Percentiles rank a stretch among this genome's conserved stretches.
Conservation (phyloP, 2,113 vertebrate species). For the Mobula birostris region DNA sequence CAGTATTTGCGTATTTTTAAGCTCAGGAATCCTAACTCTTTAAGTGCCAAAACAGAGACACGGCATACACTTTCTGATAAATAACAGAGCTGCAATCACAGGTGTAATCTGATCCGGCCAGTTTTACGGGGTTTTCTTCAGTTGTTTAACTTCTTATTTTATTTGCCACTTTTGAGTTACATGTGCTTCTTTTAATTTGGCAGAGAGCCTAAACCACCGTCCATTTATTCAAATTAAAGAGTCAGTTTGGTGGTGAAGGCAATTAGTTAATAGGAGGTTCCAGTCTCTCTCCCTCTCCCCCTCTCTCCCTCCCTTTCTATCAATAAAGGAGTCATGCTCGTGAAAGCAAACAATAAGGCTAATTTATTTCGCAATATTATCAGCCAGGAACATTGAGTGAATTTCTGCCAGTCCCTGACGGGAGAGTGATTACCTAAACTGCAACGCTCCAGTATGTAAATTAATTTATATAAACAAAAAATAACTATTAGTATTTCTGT, state of each 20-base stretch:
- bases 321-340: too few relatives aligned
- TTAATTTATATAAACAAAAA: background rate
- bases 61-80: background rate
- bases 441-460: too few relatives aligned
- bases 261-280: too few relatives aligned
- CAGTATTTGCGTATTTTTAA: background rate
- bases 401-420: too few relatives aligned
- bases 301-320: too few relatives aligned
- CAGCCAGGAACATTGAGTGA: too few relatives aligned
- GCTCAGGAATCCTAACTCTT: constrained; percentile 2
- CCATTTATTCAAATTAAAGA: background rate
- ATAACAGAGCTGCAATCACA: background rate
- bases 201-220: background rate
- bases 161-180: background rate
- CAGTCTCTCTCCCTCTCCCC: too few relatives aligned
- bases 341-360: too few relatives aligned
- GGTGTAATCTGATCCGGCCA: background rate
- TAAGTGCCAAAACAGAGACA: background rate
- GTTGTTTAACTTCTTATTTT: background rate
- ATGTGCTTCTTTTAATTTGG: background rate
- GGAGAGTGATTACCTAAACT: too few relatives aligned
- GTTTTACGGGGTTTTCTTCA: background rate
- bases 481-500: background rate
- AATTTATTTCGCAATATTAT: too few relatives aligned
- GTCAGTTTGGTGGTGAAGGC: background rate